Base-by-base conservation (phyloP, 2,888 invertebrate species). In the Nasonovia ribisnigri region DNA sequence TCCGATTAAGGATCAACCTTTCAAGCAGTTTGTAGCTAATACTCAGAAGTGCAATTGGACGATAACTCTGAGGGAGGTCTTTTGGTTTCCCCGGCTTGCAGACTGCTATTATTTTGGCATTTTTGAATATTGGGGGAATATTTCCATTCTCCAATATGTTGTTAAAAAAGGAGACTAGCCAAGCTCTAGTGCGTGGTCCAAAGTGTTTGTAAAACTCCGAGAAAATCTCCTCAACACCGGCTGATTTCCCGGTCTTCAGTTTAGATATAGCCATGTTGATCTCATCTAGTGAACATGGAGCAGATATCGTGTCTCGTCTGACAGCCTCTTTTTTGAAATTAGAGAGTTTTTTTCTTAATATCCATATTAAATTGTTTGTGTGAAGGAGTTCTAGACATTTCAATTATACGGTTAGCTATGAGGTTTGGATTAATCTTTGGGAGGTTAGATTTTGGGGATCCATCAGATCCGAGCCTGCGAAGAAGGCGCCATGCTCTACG, bases 11-110 rank as follows among this genome's bases (percentile, higher is more conserved):
- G 13, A 86, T 86, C 11, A 86, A 20, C 42, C 86, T 86, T 43
- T 86, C 86, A 2, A 67, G 29, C 1, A 86, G 42, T 86, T 86
- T 42, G 43, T 43, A 86, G 29, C 42, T 86, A 29, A 86, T n/a
- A 46, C 86, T 86, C 24, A 86, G 86, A 13, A 86, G 11, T 24
- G 46, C 88, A n/a, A 88, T 88, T 46, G 91, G 77, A 8, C 91
- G 48, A 5, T 91, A 91, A 43, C 46, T 91, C 84, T 77, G 36
- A 91, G 91, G 77, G 67, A 90, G 77, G 3, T 91, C 46, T 48
- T 91, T 77, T 48, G 91, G 91, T 91, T 91, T 91, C 48, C 77
- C 88, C 88, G 54, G 57, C 57, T 88, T 88, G 57, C 88, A 88
- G 42, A 57, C 54, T 43, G 88, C 57, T 57, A 88, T 88, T 57